Percentiles rank a stretch among this genome's conserved stretches.
phyloP scores from a whole-genome alignment of 1,140 invertebrate species.

The Drosophila bocki region DNA sequence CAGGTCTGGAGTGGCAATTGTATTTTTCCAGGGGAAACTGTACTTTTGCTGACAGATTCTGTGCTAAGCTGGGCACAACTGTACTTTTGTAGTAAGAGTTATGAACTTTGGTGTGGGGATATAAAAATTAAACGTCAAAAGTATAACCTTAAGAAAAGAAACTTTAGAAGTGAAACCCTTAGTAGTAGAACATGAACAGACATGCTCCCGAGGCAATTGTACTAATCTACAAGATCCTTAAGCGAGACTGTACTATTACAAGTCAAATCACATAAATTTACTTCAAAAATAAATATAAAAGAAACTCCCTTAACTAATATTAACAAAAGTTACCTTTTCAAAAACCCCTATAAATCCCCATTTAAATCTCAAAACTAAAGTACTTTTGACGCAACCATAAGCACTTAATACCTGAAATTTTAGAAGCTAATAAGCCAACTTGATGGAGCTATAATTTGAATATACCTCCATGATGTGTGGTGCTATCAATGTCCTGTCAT shows the following conservation, averaged over 20 bases:
- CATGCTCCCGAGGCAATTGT: not conserved
- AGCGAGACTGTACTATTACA: not conserved
- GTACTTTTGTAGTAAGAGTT: no score
- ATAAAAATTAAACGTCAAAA: not conserved
- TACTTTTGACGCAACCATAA: not conserved
- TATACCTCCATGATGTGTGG: constrained; percentile 2
- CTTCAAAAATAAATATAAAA: not conserved
- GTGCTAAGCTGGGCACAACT: not conserved
- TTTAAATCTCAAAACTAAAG: not conserved
- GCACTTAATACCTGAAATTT: not conserved
- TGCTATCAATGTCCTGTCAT: constrained; percentile 12
- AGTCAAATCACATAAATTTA: no score
- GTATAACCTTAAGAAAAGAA: not conserved
- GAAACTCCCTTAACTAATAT: not conserved
- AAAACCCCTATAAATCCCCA: not conserved
- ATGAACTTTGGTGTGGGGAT: not conserved
- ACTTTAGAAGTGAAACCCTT: not conserved
- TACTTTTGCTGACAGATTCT: constrained; percentile 1
- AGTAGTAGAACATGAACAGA: not conserved
- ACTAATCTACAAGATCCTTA: not conserved
- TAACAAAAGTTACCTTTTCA: not conserved
- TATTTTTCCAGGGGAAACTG: constrained; percentile 7
- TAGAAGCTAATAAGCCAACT: constrained; percentile 4
- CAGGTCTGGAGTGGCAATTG: not conserved
- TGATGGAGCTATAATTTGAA: constrained; percentile 1